Evolutionary conservation across 2,888 invertebrate genomes (phyloP).

Genomic region (Lamproptera curius): DNA sequence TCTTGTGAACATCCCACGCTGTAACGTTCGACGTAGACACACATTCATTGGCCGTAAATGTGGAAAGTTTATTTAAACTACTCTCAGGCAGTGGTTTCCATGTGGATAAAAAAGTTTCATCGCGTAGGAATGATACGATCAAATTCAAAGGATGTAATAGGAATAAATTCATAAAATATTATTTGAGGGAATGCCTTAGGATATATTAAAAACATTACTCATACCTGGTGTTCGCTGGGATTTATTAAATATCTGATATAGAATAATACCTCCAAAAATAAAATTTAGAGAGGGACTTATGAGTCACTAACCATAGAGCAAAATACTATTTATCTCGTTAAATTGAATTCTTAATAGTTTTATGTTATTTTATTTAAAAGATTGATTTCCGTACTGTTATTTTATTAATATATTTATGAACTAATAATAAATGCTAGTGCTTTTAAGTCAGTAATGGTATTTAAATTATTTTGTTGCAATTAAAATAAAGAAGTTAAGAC

Average conservation of each 20-base stretch:
- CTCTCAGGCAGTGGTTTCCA: constrained; percentile 9
- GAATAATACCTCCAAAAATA: constrained; percentile 6
- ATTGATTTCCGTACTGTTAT: no score
- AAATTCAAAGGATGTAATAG: constrained; percentile 2
- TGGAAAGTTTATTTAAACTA: constrained; percentile 7
- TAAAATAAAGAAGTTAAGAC: no score
- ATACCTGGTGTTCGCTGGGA: not conserved
- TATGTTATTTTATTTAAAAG: no score
- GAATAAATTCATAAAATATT: not conserved
- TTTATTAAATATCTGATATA: constrained; percentile 11
- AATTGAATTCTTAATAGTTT: no score
- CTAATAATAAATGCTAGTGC: no score
- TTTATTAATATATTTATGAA: no score
- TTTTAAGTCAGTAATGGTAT: no score
- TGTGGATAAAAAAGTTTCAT: not conserved
- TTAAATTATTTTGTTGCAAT: no score
- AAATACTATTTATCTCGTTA: no score
- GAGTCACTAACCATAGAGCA: not conserved
- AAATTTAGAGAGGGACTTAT: not conserved
- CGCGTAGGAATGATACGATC: not conserved
- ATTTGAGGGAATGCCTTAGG: not conserved
- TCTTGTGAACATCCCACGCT: constrained; percentile 11
- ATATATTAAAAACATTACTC: constrained; percentile 14
- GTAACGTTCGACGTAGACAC: constrained; percentile 9
- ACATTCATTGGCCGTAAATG: constrained; percentile 12